Evolutionary conservation across 2,888 invertebrate species (phyloP), one percentile per base, ranked within the genome.

Genomic region (Melinopterus prodromus): DNA sequence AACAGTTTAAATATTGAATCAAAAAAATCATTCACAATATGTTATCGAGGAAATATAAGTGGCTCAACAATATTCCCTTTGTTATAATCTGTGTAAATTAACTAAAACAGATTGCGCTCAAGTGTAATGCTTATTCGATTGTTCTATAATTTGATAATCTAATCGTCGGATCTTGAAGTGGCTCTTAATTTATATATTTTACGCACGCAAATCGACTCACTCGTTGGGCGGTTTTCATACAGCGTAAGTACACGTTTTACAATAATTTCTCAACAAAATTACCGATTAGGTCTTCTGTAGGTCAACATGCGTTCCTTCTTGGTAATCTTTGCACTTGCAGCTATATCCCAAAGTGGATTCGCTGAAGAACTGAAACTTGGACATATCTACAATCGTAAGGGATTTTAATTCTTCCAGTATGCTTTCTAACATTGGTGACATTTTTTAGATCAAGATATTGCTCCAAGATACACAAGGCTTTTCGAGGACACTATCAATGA

Each of bases 401-500:
- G n/a, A 36, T 74, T 74, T n/a, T 74, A 26, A 74, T 37, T 6
- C 35, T 6, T n/a, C 35, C 1, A 3, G 12, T 53, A 12, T 1
- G 5, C 53, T 9, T 53, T 53, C 53, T 4, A 2, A 9, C 53
- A 26, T 53, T 53, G 53, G 1, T 53, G 53, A 53, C 5, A 4
- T 53, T 53, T 26, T 26, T 53, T 53, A 53, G 53, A 53, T 53
- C 12, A 53, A 1, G 53, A 53, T 9, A 12, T 74, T 36, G 71
- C 69, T 0, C 69, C 15, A n/a, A 26, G 26, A 3, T 26, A 26
- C 26, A 26, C 26, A 26, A 26, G 78, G 38, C 15, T 79, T 12
- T 77, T 80, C 0, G 80, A 80, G 75, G 53, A 35, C 12, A 77
- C 77, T 16, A 69, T 80, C 9, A 80, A 80, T 15, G 77, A 69